Evolutionary conservation across 2,113 vertebrate genomes (phyloP).

Genomic region (Strigops habroptila): DNA sequence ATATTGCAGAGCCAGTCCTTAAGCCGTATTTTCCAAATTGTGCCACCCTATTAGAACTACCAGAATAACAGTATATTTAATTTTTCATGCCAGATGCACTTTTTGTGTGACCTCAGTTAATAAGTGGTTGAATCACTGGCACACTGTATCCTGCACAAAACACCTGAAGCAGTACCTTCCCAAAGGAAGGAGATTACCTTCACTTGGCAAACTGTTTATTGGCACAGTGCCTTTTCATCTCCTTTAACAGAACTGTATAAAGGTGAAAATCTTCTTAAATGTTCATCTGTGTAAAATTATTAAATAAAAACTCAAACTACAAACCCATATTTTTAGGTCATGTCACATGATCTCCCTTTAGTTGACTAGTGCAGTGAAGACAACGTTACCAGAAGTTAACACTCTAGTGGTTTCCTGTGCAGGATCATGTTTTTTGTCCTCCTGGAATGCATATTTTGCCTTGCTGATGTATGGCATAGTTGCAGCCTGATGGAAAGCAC

Average conservation of each 20-base stretch:
- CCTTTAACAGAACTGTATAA: background rate
- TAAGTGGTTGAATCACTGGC: background rate
- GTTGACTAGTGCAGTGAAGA: background rate
- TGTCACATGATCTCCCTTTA: background rate
- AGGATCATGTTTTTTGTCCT: slow-evolving; percentile 67
- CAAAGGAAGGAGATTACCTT: background rate
- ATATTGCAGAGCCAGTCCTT: background rate
- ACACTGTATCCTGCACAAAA: background rate
- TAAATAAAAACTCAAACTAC: background rate
- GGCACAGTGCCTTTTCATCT: background rate
- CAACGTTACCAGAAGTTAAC: background rate
- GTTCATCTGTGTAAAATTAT: background rate
- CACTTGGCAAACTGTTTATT: background rate
- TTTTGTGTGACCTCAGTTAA: background rate
- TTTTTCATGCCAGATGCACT: background rate
- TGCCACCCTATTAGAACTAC: background rate
- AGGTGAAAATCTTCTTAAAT: background rate
- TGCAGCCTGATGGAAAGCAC: slow-evolving; percentile 7
- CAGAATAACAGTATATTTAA: background rate
- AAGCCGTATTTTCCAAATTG: background rate
- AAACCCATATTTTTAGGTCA: background rate
- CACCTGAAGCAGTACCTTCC: background rate
- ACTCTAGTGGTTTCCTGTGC: background rate
- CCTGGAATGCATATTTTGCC: slow-evolving; percentile 20
- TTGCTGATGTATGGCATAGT: background rate